Conservation (phyloP, 2,797 vertebrate species). For the Saxicola maurus region DNA sequence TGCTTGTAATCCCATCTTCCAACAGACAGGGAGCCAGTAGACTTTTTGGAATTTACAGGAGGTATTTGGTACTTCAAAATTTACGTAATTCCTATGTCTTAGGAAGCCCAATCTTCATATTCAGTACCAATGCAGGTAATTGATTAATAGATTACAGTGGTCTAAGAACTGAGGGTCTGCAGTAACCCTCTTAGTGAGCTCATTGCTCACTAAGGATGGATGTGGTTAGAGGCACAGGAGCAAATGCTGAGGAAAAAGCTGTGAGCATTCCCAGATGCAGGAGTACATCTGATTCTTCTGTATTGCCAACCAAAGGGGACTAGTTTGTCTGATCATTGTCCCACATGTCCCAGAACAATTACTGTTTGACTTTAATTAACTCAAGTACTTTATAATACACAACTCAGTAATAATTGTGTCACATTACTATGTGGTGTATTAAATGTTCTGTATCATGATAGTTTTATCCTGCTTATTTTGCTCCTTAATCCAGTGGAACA, state of each 20-base stretch:
- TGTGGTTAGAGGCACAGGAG: background rate
- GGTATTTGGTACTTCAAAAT: background rate
- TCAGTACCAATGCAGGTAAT: background rate
- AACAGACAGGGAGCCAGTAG: background rate
- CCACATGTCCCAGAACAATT: constrained; percentile 55
- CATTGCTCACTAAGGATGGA: background rate
- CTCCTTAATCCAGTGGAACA: background rate
- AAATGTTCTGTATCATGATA: background rate
- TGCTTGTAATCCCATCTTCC: background rate
- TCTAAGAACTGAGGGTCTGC: background rate
- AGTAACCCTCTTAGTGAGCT: background rate
- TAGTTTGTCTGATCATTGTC: background rate
- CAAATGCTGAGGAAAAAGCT: background rate
- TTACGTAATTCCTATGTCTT: background rate
- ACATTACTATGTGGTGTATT: background rate
- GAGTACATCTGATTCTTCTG: background rate
- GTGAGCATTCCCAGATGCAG: background rate
- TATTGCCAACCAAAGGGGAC: background rate
- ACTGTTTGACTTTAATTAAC: constrained; percentile 54
- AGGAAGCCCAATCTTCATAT: background rate
- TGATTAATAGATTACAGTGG: background rate
- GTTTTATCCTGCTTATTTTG: background rate
- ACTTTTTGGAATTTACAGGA: background rate
- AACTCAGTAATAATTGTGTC: background rate
- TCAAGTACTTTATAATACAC: background rate